These are phyloP conservation scores for Diplodus puntazzo DNA, from an alignment of 2,797 vertebrate genomes.

Conservation along the genomic window DNA sequence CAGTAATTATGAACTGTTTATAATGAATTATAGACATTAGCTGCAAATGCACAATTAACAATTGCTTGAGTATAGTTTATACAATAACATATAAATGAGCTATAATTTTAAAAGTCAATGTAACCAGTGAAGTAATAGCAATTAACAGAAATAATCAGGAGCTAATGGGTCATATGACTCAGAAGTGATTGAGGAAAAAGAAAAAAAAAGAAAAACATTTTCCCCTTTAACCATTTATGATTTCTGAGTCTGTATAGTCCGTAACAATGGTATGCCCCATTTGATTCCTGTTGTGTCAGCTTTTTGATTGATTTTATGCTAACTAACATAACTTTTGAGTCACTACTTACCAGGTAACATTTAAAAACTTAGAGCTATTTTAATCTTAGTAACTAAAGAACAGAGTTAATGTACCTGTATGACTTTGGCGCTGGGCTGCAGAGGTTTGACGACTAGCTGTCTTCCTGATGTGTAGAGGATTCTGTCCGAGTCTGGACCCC, in stretches of 20 bases:
- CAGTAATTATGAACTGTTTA: too few relatives aligned
- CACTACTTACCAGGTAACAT: background rate
- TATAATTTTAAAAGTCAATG: background rate
- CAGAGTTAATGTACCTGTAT: constrained; percentile 87
- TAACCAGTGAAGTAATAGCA: background rate
- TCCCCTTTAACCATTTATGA: background rate
- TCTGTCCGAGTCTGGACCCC: constrained; percentile 95
- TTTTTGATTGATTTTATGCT: background rate
- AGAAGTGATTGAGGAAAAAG: background rate
- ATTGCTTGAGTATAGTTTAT: too few relatives aligned
- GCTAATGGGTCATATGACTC: background rate
- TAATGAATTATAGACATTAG: too few relatives aligned
- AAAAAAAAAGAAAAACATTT: background rate
- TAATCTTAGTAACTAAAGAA: background rate
- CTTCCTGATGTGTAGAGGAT: constrained; percentile 94
- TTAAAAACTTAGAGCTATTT: background rate
- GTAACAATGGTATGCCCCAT: too few relatives aligned
- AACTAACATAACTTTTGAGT: background rate
- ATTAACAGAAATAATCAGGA: background rate
- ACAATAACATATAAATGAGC: background rate
- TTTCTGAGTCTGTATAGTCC: too few relatives aligned
- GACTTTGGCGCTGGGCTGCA: constrained; percentile 94
- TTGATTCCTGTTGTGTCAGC: too few relatives aligned
- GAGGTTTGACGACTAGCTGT: constrained; percentile 95
- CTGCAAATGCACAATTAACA: too few relatives aligned